Conservation (phyloP, 2,113 vertebrate species). For the Aldabrachelys gigantea region DNA sequence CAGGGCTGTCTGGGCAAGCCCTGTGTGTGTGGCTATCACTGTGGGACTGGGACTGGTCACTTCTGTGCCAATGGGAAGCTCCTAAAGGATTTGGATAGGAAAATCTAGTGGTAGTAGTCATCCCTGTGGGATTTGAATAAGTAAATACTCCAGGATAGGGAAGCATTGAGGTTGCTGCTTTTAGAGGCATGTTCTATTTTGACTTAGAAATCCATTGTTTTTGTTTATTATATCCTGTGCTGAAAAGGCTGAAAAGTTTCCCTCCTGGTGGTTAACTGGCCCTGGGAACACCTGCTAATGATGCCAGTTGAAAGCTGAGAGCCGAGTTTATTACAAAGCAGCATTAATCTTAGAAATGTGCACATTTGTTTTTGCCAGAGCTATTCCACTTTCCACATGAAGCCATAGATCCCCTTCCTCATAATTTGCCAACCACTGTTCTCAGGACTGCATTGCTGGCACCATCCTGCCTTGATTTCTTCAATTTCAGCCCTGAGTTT, state of each 20-base stretch:
- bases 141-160: neutral
- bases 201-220: neutral
- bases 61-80: neutral
- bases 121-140: neutral
- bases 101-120: neutral
- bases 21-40: too few relatives aligned
- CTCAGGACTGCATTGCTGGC: neutral
- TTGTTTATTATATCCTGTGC: neutral
- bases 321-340: neutral
- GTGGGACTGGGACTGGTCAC: neutral
- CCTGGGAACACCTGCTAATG: neutral
- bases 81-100: accelerated
- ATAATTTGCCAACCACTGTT: neutral
- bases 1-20: neutral
- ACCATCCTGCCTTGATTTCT: neutral
- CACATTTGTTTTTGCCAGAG: neutral
- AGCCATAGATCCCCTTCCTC: too few relatives aligned
- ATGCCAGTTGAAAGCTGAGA: neutral
- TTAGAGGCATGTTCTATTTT: neutral
- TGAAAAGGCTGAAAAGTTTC: neutral
- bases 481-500: neutral
- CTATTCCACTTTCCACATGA: neutral
- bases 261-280: neutral
- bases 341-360: neutral
- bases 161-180: neutral